Base-by-base conservation (phyloP, 2,113 vertebrate genomes). In the Danionella cerebrum region DNA sequence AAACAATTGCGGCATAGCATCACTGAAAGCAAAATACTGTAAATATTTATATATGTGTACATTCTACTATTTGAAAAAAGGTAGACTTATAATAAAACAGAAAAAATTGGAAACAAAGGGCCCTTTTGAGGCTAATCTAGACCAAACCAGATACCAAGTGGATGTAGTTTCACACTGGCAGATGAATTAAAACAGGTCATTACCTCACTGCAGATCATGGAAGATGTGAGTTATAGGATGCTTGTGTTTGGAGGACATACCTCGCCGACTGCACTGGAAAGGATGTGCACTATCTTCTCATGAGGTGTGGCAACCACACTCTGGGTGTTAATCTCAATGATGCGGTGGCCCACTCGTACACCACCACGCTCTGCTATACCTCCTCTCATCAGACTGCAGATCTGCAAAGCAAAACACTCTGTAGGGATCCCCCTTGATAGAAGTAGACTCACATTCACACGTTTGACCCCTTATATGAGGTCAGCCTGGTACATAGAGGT, bases 331-430 rank as follows among this genome's bases (percentile, higher is more conserved):
- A 98, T 98, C 76, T 98, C 96, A 50, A 98, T 98, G 76, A 98
- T 98, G 22, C 93, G 91, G 78, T 98, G 96, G 31, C 96, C 96
- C 1, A 98, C 96, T n/a, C 96, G 89, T 44, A 98, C 93, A 0
- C 96, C 96, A 1, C 96, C 96, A 39, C 96, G 80, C 71, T 98
- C 96, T 0, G 96, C 96, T 38, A 98, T 98, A 2, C 96, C 95
- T 1, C 96, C 96, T 70, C 96, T 87, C 94, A 98, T 97, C 75
- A 98, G 95, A 84, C 96, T 98, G 77, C 95, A 98, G 78, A 98
- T 97, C 96, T 98, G 42, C n/a, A 50, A 10, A 12, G 19, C 19
- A 64, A 39, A 71, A 12, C 14, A 19, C n/a, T n/a, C n/a, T n/a
- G n/a, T n/a, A n/a, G n/a, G n/a, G n/a, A n/a, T n/a, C n/a, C n/a